phyloP scores from a whole-genome alignment of 2,113 vertebrate genomes.

The Mungos mungo region DNA sequence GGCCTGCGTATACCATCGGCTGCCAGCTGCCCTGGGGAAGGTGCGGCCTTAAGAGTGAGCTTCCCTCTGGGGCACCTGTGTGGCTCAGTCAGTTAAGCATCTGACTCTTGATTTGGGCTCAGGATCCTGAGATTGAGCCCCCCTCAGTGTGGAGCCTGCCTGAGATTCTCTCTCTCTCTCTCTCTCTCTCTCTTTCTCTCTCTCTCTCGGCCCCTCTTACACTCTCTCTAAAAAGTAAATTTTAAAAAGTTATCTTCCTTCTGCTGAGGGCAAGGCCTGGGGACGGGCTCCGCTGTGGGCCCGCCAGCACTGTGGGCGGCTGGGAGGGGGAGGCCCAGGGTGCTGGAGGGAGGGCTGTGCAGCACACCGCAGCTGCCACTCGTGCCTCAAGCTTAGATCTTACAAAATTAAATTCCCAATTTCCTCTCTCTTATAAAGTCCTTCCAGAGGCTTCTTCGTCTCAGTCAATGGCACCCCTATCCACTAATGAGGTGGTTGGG shows the following conservation, averaged over 20 bases:
- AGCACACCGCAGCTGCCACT: rapidly evolving
- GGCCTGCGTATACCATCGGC: too few relatives aligned
- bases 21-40: not conserved
- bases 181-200: too few relatives aligned
- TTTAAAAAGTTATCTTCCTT: not conserved
- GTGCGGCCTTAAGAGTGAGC: not conserved
- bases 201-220: too few relatives aligned
- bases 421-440: not conserved
- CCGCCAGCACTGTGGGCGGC: not conserved
- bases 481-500: not conserved
- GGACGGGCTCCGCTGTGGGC: not conserved
- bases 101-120: too few relatives aligned
- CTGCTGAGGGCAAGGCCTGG: not conserved
- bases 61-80: not conserved
- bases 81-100: too few relatives aligned
- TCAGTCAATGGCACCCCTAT: not conserved
- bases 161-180: too few relatives aligned
- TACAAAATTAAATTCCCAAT: not conserved
- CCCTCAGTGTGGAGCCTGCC: too few relatives aligned
- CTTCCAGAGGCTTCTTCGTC: not conserved
- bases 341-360: not conserved
- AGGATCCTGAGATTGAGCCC: too few relatives aligned
- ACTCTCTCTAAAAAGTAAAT: too few relatives aligned
- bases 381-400: not conserved
- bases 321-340: too few relatives aligned